Evolutionary conservation across 2,888 invertebrate genomes (phyloP), one percentile per base, ranked within the genome.

Genomic region (Chouioia cunea): DNA sequence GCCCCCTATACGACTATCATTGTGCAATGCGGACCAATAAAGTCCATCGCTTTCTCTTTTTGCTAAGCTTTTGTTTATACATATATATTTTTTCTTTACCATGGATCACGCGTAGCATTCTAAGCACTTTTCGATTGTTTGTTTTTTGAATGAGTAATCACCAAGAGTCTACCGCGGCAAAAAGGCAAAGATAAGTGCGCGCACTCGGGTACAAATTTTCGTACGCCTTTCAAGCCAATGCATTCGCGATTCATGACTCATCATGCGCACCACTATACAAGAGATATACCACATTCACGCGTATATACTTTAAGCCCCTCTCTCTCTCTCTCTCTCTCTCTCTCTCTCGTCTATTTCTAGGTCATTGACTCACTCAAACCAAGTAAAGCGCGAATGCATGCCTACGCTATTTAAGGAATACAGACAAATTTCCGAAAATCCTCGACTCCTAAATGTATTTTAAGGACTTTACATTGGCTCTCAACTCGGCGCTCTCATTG

Each of bases 311-410:
- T 43, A 48, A 47, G 20, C 47, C 27, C n/a, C n/a, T n/a, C n/a
- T n/a, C n/a, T n/a, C n/a, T n/a, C n/a, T n/a, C 16, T 10, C n/a
- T 15, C 36, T 15, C 12, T 22, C n/a, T 27, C 27, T 56, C 27
- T 27, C 22, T 44, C 46, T 62, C 60, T 70, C 59, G 53, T 75
- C 68, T 74, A 74, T 74, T 76, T 76, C 68, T 76, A 76, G 74
- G 75, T 76, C 75, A 76, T 74, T 75, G 76, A 76, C 78, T 75
- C 77, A 75, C 62, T 65, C 65, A 12, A 36, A 36, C 36, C n/a
- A n/a, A n/a, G 4, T 12, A 36, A 27, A 36, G 69, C 63, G 60
- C 57, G 16, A 71, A 71, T 64, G 57, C 72, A 65, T 15, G 47
- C 65, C 52, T 46, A 58, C 8, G 65, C 66, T 70, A 73, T 70